Evolutionary conservation across 2,888 invertebrate genomes (phyloP).

Genomic region (Eustalomyia histrio): DNA sequence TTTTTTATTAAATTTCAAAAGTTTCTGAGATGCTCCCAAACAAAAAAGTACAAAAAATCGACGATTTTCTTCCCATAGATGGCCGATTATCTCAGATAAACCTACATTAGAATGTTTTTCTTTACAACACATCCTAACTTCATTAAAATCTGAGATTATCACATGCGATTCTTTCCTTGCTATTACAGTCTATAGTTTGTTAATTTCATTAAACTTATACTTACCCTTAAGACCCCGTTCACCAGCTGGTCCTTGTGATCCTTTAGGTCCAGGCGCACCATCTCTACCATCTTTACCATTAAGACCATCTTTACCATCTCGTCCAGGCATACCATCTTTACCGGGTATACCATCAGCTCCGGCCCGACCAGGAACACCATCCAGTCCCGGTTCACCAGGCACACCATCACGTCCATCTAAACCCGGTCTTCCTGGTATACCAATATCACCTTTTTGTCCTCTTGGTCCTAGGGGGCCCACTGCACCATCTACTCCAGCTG

Average conservation of each 20-base stretch:
- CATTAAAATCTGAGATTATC: no score
- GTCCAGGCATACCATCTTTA: constrained; percentile 86
- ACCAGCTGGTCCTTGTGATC: constrained; percentile 84
- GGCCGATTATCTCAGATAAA: no score
- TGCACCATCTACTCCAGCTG: constrained; percentile 82
- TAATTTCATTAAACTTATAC: constrained; percentile 55
- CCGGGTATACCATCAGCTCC: constrained; percentile 91
- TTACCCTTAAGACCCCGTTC: constrained; percentile 85
- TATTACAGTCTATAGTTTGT: no score
- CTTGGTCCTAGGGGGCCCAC: constrained; percentile 75
- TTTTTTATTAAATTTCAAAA: no score
- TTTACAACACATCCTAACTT: no score
- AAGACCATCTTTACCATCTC: constrained; percentile 79
- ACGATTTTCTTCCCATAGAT: no score
- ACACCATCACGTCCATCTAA: constrained; percentile 93
- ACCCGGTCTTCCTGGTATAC: constrained; percentile 86
- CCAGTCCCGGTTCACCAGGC: constrained; percentile 92
- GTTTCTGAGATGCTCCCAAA: no score
- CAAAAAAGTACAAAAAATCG: no score
- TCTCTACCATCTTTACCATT: constrained; percentile 87
- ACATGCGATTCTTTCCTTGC: no score
- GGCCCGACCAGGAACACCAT: constrained; percentile 90
- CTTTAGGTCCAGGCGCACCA: constrained; percentile 83
- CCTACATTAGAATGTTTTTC: no score
- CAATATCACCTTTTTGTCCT: constrained; percentile 80